Evolutionary conservation across 1,140 invertebrate genomes (phyloP).

Genomic region (Thrips palmi): DNA sequence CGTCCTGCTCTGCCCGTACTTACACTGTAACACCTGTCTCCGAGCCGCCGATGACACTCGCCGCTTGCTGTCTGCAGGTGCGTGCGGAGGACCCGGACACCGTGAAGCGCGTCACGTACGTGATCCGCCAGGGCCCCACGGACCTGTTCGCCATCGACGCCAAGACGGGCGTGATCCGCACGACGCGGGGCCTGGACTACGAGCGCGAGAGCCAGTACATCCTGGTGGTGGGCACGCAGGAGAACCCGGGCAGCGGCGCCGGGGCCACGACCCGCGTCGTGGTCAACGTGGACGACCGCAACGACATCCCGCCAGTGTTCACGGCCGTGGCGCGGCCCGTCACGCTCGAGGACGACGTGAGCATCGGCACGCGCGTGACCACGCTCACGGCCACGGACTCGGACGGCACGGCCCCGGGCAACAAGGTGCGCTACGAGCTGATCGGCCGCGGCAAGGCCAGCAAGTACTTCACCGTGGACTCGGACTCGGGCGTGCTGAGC

Average conservation of each 20-base stretch:
- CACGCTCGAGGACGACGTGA: constrained; percentile 60
- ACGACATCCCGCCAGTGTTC: constrained; percentile 73
- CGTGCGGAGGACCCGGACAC: constrained; percentile 67
- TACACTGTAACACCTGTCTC: too few species aligned
- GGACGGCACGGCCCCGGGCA: constrained; percentile 63
- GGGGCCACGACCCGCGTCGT: constrained; percentile 57
- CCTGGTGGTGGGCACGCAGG: constrained; percentile 58
- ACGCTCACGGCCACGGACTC: constrained; percentile 59
- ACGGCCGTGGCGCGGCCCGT: constrained; percentile 59
- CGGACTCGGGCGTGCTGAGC: constrained; percentile 55
- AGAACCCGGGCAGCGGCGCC: constrained; percentile 47
- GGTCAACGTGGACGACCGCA: constrained; percentile 61
- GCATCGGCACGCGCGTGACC: constrained; percentile 60
- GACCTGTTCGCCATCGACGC: constrained; percentile 68
- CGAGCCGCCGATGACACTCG: too few species aligned
- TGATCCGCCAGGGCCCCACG: constrained; percentile 57
- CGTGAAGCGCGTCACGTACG: constrained; percentile 62
- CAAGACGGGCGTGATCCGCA: constrained; percentile 56
- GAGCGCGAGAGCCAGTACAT: constrained; percentile 54
- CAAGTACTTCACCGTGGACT: constrained; percentile 73
- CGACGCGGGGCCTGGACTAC: constrained; percentile 54
- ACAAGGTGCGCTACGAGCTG: constrained; percentile 66
- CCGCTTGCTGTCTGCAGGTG: constrained; percentile 27
- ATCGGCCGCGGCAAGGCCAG: constrained; percentile 56
- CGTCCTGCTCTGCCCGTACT: too few species aligned